These are phyloP conservation scores for Belonocnema kinseyi DNA, from an alignment of 1,140 invertebrate species.

Conservation along the genomic window DNA sequence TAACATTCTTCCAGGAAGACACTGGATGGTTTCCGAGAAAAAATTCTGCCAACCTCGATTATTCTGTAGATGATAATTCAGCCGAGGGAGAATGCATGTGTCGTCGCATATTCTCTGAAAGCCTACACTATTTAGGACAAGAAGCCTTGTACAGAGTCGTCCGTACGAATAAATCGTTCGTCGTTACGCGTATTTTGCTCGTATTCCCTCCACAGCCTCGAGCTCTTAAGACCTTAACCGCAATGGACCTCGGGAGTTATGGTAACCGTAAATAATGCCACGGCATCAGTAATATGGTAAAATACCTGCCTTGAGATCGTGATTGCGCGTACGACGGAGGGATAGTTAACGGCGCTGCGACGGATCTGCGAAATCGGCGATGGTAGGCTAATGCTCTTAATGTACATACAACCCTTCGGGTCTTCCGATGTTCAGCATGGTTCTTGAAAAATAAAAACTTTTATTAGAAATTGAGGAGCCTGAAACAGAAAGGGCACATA, in stretches of 20 bases:
- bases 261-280: slow-evolving; percentile 70
- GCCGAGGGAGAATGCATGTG: slow-evolving; percentile 39
- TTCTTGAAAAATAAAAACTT: neutral
- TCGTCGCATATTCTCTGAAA: slow-evolving; percentile 43
- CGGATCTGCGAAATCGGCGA: slow-evolving; percentile 44
- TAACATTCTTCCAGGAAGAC: too few species aligned
- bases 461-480: too few species aligned
- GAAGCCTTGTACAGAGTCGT: slow-evolving; percentile 51
- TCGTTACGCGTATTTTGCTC: slow-evolving; percentile 55
- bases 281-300: slow-evolving; percentile 60
- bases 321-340: slow-evolving; percentile 56
- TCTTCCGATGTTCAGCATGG: neutral
- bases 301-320: slow-evolving; percentile 52
- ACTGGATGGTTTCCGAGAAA: too few species aligned
- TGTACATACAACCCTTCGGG: slow-evolving; percentile 3
- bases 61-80: neutral
- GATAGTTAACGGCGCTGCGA: slow-evolving; percentile 49
- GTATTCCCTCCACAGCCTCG: slow-evolving; percentile 32
- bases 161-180: slow-evolving; percentile 60
- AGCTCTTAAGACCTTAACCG: slow-evolving; percentile 60
- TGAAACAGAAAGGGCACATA: neutral
- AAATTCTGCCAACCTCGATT: too few species aligned
- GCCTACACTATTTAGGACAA: slow-evolving; percentile 36
- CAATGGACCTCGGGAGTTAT: slow-evolving; percentile 64
- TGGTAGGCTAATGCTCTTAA: slow-evolving; percentile 16